Base-by-base conservation (phyloP, 2,888 invertebrate species). In the Acleris sparsana region DNA sequence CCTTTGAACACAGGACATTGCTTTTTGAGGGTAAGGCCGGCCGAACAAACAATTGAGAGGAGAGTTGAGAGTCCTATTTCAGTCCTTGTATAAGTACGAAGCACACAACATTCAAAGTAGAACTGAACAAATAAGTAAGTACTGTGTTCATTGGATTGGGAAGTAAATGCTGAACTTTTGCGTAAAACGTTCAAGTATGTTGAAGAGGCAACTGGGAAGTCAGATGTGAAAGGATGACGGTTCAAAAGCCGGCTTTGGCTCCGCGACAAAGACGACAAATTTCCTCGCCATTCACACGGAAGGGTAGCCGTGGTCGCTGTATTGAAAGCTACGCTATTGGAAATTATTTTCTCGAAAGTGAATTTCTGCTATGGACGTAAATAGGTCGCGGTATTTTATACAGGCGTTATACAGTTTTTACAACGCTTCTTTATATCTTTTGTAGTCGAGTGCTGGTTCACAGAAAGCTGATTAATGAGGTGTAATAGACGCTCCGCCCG, bases 301-400 rank as follows among this genome's bases (percentile, higher is more conserved):
- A 80, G 79, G 79, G 72, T 74, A 76, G 72, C 73, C 74, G 71
- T 75, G 77, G 73, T 72, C 74, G 73, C 73, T 71, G 74, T 75
- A 79, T 76, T 73, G 76, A 75, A 73, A 75, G 75, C 63, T 69
- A 71, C 76, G 76, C 79, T 80, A 83, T 85, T 84, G 82, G 85
- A 84, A 87, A 86, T 87, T 81, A 86, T 87, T 86, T 69, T 84
- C 80, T 80, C 77, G 69, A 75, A 76, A 79, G 80, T 78, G 78
- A 82, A 78, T 80, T 77, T 81, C 86, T 88, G 87, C 75, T 71
- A 60, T 65, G 71, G 86, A 88, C 88, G 75, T 84, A 88, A 87
- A 78, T 88, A 82, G 89, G 89, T 84, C 88, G 80, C 75, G 76
- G 73, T 84, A 79, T 82, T 88, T 88, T 84, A 86, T 81, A 63